Conservation (phyloP, 2,797 vertebrate species). For the Streptopelia turtur region DNA sequence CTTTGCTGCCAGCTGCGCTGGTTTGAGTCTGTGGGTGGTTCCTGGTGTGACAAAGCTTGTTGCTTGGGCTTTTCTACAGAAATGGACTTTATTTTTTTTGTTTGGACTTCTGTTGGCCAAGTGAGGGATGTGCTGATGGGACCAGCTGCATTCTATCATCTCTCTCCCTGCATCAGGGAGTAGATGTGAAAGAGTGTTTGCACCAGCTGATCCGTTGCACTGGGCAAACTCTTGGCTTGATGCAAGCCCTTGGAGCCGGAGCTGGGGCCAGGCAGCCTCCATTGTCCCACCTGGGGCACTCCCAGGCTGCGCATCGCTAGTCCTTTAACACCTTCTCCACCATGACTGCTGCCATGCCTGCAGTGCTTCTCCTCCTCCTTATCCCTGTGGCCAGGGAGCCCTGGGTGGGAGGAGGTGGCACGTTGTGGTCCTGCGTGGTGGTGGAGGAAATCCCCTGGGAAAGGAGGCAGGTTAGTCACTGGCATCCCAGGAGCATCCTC, state of each 20-base stretch:
- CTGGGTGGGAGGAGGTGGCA: background rate
- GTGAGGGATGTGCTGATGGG: background rate
- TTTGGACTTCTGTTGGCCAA: background rate
- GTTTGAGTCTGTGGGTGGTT: background rate
- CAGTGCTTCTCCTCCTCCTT: background rate
- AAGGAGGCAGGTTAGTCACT: background rate
- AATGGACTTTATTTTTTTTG: background rate
- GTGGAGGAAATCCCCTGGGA: background rate
- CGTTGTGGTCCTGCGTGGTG: background rate
- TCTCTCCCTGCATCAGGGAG: background rate
- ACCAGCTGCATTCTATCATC: background rate
- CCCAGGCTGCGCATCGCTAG: background rate
- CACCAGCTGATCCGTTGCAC: background rate
- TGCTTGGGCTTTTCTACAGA: constrained; percentile 8
- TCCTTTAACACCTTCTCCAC: background rate
- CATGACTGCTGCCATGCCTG: background rate
- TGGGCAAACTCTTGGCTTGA: background rate
- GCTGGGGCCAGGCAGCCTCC: background rate
- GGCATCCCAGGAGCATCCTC: constrained; percentile 13
- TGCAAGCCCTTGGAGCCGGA: constrained; percentile 5
- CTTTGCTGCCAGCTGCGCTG: background rate
- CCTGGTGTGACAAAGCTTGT: background rate
- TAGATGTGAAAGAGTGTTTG: background rate
- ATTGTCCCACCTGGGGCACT: background rate
- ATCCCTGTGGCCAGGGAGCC: background rate